A percentile compares a stretch with the other conserved stretches of the same genome.
Conservation (phyloP, 2,113 vertebrate species). For the Tetrao urogallus region DNA sequence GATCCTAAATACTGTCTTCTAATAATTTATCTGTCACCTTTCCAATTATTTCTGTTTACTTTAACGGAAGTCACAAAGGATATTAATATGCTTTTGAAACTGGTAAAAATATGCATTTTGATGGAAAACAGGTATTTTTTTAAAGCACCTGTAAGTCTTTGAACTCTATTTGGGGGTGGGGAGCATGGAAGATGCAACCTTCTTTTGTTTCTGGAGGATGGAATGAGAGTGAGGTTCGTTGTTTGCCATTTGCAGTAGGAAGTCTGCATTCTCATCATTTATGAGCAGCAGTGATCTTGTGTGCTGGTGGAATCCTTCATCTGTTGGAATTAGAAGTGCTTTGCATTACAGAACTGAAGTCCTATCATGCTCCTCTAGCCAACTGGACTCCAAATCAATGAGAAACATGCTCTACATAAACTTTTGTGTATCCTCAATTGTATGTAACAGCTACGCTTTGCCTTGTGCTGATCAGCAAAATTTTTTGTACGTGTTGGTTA, state of each 20-base stretch:
- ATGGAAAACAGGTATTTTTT: conserved; percentile 44
- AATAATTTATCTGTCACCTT: conserved; percentile 54
- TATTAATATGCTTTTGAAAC: conserved; percentile 68
- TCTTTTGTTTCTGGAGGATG: not conserved
- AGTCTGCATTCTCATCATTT: not conserved
- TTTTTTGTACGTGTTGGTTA: accelerated
- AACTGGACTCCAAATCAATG: not conserved
- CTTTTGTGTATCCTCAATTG: accelerated
- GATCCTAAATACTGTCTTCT: conserved; percentile 47
- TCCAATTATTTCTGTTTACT: conserved; percentile 67
- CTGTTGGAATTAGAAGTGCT: accelerated
- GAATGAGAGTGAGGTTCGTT: not conserved
- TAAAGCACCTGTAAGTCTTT: conserved; percentile 48
- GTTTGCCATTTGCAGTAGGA: not conserved
- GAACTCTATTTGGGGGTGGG: not conserved
- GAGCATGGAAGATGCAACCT: not conserved
- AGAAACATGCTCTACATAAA: not conserved
- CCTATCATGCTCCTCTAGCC: not conserved
- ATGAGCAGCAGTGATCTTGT: not conserved
- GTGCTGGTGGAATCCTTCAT: not conserved
- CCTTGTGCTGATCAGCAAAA: accelerated
- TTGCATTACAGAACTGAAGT: not conserved
- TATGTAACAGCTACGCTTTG: not conserved
- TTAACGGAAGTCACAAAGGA: conserved; percentile 54
- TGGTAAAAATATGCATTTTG: conserved; percentile 35